Conservation (phyloP, 2,888 invertebrate genomes). For the Sylvicola cinctus region DNA sequence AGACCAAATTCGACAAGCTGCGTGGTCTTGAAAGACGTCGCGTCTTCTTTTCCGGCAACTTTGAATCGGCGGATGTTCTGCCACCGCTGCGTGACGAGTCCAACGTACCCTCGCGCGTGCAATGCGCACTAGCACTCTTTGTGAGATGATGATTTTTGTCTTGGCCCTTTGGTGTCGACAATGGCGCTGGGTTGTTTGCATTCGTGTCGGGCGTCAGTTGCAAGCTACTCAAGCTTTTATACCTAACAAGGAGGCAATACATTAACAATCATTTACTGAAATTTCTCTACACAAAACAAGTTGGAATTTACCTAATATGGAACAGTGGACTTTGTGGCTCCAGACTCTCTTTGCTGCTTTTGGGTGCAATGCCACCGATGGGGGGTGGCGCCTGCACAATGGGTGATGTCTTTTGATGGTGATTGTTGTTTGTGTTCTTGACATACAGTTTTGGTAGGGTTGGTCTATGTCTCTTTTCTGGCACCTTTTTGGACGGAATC, state of each 20-base stretch:
- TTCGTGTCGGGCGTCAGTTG: slow-evolving; percentile 24
- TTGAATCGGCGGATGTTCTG: slow-evolving; percentile 68
- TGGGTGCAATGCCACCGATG: slow-evolving; percentile 47
- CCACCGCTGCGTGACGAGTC: slow-evolving; percentile 81
- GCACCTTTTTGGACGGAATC: slow-evolving; percentile 64
- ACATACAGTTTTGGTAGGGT: slow-evolving; percentile 57
- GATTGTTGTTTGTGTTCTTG: slow-evolving; percentile 35
- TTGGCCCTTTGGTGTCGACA: slow-evolving; percentile 20
- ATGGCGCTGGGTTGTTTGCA: slow-evolving; percentile 21
- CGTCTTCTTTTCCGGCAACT: slow-evolving; percentile 64
- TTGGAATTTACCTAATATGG: slow-evolving; percentile 22
- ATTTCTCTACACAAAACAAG: slow-evolving; percentile 3
- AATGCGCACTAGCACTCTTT: slow-evolving; percentile 23
- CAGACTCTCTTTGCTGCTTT: slow-evolving; percentile 19
- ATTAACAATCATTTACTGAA: not conserved
- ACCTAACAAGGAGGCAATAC: slow-evolving; percentile 13
- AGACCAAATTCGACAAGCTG: slow-evolving; percentile 70
- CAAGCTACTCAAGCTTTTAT: slow-evolving; percentile 26
- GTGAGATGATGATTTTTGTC: slow-evolving; percentile 11
- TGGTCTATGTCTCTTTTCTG: slow-evolving; percentile 56
- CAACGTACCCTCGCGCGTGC: slow-evolving; percentile 51
- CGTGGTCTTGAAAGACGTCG: slow-evolving; percentile 64
- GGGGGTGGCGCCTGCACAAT: slow-evolving; percentile 26
- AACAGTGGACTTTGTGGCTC: slow-evolving; percentile 26
- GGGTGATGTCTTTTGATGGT: slow-evolving; percentile 1